Base-by-base conservation (phyloP, 2,888 invertebrate genomes). In the Eupithecia insigniata region DNA sequence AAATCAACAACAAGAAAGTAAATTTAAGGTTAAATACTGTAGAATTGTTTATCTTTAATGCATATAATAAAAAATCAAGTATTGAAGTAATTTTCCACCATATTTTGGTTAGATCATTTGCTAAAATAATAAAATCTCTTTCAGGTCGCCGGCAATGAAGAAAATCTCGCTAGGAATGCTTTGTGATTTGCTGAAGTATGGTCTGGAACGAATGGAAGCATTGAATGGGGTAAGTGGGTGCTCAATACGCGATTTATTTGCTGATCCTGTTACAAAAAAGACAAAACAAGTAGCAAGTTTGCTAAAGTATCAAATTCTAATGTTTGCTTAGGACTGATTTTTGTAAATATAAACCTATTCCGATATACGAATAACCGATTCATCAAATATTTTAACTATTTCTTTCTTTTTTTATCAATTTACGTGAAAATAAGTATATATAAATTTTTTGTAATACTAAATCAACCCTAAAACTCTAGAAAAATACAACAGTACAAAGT, bases 161-260 rank as follows among this genome's bases (percentile, higher is more conserved):
- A 96, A 96, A 84, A 95, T 97, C 79, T 95, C 96, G 1, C 87
- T 97, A 43, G 96, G 97, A 77, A 96, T 97, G 84, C 94, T 98
- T 18, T 96, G 97, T 88, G 96, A 96, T 79, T 94, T 98, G 75
- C 94, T 99, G 28, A 96, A 96, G 83, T 96, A 96, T 89, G 97
- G 98, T 4, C 92, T 98, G 69, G 96, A 96, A 77, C 94, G 98
- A 80, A 97, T 99, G 97, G 96, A 96, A 85, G 96, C 95, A 82
- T 95, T 97, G 71, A 96, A 96, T 85, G 98, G 97, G 95, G 98
- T 98, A 95, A 95, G n/a, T 77, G 18, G 18, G 8, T 64, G 22
- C 22, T 5, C 5, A n/a, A 64, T 64, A 64, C n/a, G 61, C 32
- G 2, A 32, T 61, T 34, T n/a, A 10, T 22, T 51, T 10, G 22